Evolutionary conservation across 2,113 vertebrate genomes (phyloP).

Genomic region (Ceratotherium simum): DNA sequence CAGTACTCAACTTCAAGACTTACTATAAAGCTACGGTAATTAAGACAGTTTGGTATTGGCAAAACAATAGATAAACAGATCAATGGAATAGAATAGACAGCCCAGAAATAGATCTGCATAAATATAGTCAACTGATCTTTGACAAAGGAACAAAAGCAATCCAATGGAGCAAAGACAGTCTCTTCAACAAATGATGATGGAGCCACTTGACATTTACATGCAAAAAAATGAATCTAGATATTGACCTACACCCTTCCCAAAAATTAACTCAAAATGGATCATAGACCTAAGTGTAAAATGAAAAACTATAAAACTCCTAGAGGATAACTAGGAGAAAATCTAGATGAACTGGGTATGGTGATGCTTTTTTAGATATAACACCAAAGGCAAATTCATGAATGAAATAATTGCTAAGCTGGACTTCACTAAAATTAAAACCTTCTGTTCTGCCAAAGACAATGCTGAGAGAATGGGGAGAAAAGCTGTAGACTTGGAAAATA

Average conservation of each 20-base stretch:
- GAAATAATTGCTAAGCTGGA: background rate
- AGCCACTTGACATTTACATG: background rate
- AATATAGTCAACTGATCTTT: no score
- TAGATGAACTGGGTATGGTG: background rate
- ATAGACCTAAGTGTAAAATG: background rate
- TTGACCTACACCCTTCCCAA: background rate
- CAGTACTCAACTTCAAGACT: background rate
- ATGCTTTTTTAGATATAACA: background rate
- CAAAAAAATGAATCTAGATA: background rate
- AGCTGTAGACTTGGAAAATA: background rate
- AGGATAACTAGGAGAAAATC: background rate
- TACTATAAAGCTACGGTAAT: background rate
- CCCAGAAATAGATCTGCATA: no score
- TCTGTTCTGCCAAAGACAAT: background rate
- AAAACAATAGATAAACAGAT: background rate
- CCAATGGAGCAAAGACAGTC: background rate
- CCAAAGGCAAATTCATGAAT: background rate
- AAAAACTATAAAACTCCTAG: background rate
- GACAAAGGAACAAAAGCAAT: background rate
- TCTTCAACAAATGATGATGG: background rate
- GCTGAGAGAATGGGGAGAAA: background rate
- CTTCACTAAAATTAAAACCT: background rate
- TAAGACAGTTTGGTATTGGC: background rate
- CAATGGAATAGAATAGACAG: no score
- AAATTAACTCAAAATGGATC: background rate